phyloP scores from a whole-genome alignment of 2,797 vertebrate genomes.

The Pangasius krempfi region DNA sequence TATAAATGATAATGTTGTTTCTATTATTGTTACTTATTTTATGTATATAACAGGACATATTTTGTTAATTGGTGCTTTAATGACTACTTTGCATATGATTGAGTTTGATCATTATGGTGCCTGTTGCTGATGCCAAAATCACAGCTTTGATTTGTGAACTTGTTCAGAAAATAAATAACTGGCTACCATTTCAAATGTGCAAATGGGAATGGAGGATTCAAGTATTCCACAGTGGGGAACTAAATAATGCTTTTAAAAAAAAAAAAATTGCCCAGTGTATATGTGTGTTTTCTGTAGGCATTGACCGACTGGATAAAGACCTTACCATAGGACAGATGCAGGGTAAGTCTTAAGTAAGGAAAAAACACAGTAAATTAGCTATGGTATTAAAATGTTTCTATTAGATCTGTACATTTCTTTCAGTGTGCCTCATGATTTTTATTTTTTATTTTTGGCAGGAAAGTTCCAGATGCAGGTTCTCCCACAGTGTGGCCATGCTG shows the following conservation, averaged over 20 bases:
- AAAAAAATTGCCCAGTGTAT: neutral
- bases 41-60: neutral
- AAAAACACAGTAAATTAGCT: neutral
- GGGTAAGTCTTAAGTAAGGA: conserved; percentile 72
- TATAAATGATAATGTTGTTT: neutral
- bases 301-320: conserved; percentile 98
- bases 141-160: neutral
- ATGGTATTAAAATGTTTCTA: too few relatives aligned
- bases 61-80: neutral
- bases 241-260: neutral
- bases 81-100: neutral
- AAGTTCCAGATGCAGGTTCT: conserved; percentile 99
- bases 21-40: neutral
- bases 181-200: neutral
- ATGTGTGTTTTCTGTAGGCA: conserved; percentile 74
- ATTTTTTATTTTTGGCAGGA: conserved; percentile 71
- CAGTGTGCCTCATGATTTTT: neutral
- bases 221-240: neutral
- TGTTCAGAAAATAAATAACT: neutral
- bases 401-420: neutral
- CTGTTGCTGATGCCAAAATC: neutral
- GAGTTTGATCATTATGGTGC: neutral
- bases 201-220: neutral
- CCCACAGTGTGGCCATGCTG: conserved; percentile 95
- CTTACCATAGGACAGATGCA: conserved; percentile 99